A percentile compares a stretch with the other conserved stretches of the same genome.
phyloP scores from a whole-genome alignment of 2,797 vertebrate species.

The Meriones psammophilus region DNA sequence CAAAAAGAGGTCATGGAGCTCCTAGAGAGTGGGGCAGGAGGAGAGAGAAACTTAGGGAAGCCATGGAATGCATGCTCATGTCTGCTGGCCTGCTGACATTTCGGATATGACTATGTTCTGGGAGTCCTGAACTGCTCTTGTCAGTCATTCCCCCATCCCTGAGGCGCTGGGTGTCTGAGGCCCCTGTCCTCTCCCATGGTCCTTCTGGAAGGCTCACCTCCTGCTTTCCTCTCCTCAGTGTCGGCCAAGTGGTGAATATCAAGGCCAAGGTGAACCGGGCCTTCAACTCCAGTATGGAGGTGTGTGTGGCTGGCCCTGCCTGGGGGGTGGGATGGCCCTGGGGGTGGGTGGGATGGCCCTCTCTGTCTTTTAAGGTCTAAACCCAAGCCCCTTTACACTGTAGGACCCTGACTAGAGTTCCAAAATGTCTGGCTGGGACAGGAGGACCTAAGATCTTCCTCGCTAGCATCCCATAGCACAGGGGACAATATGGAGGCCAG shows the following conservation, averaged over 20 bases:
- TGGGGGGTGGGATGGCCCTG: background rate
- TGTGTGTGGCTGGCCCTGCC: constrained; percentile 84
- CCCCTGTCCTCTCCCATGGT: background rate
- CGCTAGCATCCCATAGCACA: background rate
- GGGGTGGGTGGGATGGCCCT: background rate
- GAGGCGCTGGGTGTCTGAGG: background rate
- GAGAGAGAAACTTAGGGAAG: background rate
- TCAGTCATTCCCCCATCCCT: background rate
- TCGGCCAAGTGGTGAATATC: constrained; percentile 97
- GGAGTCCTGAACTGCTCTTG: no score
- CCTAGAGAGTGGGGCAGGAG: background rate
- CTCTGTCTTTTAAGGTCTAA: background rate
- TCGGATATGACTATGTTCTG: background rate
- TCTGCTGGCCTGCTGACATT: background rate
- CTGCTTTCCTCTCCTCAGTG: constrained; percentile 88
- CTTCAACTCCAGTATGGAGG: constrained; percentile 99
- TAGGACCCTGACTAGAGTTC: background rate
- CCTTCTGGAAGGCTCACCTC: constrained; percentile 36
- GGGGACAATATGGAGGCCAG: background rate
- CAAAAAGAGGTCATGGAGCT: background rate
- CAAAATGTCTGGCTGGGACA: background rate
- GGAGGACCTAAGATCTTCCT: background rate
- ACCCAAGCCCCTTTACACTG: accelerated
- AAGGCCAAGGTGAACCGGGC: constrained; percentile 98
- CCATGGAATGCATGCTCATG: background rate